Evolutionary conservation across 2,113 vertebrate genomes (phyloP).

Genomic region (Ciconia stormi): DNA sequence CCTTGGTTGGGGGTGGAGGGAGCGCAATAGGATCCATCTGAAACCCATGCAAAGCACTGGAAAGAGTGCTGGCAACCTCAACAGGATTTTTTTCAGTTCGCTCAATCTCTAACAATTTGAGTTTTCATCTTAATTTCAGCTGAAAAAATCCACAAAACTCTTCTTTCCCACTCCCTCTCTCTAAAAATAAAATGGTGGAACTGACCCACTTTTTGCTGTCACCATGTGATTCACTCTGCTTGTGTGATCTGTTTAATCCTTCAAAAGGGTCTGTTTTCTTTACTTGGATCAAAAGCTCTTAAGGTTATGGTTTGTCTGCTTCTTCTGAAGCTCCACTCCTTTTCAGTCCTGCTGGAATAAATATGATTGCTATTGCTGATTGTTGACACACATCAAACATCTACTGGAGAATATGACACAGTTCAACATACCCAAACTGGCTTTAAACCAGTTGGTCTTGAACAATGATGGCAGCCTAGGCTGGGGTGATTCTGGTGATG

Average conservation of each 20-base stretch:
- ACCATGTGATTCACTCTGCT: neutral
- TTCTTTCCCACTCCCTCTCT: neutral
- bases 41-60: neutral
- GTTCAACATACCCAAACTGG: neutral
- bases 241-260: neutral
- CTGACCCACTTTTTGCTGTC: neutral
- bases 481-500: neutral
- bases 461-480: neutral
- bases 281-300: neutral
- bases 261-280: neutral
- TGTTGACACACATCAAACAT: neutral
- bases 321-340: neutral
- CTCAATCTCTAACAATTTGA: neutral
- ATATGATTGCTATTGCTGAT: neutral
- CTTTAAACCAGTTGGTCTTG: neutral
- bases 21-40: neutral
- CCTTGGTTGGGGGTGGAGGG: neutral
- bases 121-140: neutral
- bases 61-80: neutral
- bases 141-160: neutral
- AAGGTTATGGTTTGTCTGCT: neutral
- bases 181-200: neutral
- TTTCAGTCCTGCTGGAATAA: neutral
- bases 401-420: neutral
- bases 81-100: accelerated